These are phyloP conservation scores for Coilia nasus DNA, from an alignment of 2,797 vertebrate genomes.

Conservation along the genomic window DNA sequence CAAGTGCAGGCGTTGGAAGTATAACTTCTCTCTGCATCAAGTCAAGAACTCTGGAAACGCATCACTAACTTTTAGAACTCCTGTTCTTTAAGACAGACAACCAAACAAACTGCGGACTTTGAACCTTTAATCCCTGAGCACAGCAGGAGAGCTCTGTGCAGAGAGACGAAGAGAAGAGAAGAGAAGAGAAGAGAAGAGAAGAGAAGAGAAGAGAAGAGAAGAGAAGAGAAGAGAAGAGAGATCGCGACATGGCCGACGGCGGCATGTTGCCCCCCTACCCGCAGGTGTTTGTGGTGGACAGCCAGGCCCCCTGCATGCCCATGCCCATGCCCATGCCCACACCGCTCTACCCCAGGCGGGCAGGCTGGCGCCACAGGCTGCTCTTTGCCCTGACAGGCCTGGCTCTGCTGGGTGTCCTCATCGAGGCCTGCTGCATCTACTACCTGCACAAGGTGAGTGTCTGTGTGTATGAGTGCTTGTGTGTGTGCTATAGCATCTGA, in stretches of 20 bases:
- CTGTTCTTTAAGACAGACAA: too few species aligned
- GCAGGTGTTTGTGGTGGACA: conserved; percentile 20
- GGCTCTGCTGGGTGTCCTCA: not conserved
- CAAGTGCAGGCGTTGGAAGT: not conserved
- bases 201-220: too few species aligned
- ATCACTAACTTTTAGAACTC: too few species aligned
- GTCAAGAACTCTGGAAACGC: not conserved
- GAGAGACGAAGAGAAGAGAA: too few species aligned
- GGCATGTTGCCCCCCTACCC: not conserved
- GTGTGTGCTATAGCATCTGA: not conserved
- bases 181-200: too few species aligned
- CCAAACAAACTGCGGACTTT: too few species aligned
- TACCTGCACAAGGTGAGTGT: conserved; percentile 16
- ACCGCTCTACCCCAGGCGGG: not conserved
- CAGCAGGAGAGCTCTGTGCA: too few species aligned
- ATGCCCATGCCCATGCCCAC: not conserved
- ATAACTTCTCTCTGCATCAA: not conserved
- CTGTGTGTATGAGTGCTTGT: not conserved
- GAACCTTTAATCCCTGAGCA: too few species aligned
- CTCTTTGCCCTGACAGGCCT: not conserved
- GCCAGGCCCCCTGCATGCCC: not conserved
- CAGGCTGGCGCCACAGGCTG: not conserved
- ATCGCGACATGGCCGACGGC: not conserved
- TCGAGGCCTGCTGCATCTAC: conserved; percentile 18
- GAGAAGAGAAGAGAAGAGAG: too few species aligned